Conservation (phyloP, 53 echinoderm and acorn worm species). For the Holothuria scabra region DNA sequence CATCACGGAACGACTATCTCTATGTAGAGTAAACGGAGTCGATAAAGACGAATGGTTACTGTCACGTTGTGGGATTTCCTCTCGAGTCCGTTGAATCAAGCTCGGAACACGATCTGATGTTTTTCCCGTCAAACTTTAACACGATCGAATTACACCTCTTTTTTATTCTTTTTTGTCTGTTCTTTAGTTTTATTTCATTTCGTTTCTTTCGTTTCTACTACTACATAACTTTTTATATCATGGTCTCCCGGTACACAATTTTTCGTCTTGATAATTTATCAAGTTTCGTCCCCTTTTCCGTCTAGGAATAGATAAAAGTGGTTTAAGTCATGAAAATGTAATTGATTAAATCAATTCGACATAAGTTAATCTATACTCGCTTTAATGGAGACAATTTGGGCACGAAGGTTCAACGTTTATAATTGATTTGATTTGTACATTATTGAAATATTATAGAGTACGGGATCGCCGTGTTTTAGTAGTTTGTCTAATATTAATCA, state of each 20-base stretch:
- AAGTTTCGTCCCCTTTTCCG: constrained; percentile 16
- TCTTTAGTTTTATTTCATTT: constrained; percentile 8
- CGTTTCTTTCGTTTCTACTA: too few relatives aligned
- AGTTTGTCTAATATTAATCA: too few relatives aligned
- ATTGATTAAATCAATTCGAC: constrained; percentile 19
- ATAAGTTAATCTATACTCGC: too few relatives aligned
- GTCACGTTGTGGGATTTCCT: constrained; percentile 44
- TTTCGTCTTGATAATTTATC: constrained; percentile 15
- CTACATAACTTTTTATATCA: too few relatives aligned
- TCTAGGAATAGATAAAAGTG: too few relatives aligned
- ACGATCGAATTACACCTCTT: constrained; percentile 28
- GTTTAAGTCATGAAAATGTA: constrained; percentile 1
- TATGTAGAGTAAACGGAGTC: constrained; percentile 13
- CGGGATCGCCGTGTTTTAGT: too few relatives aligned
- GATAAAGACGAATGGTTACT: constrained; percentile 29
- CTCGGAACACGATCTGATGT: constrained; percentile 32
- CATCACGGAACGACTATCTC: constrained; percentile 29
- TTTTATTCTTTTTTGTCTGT: background rate
- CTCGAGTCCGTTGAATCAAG: constrained; percentile 16
- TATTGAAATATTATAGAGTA: too few relatives aligned
- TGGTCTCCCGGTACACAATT: too few relatives aligned
- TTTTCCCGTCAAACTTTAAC: constrained; percentile 31
- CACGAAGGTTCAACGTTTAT: too few relatives aligned
- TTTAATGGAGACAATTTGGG: too few relatives aligned
- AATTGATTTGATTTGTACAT: too few relatives aligned